A percentile compares a stretch with the other conserved stretches of the same genome.
These are phyloP conservation scores for Potamilus streckersoni DNA, from an alignment of 1,140 invertebrate species.

Conservation along the genomic window DNA sequence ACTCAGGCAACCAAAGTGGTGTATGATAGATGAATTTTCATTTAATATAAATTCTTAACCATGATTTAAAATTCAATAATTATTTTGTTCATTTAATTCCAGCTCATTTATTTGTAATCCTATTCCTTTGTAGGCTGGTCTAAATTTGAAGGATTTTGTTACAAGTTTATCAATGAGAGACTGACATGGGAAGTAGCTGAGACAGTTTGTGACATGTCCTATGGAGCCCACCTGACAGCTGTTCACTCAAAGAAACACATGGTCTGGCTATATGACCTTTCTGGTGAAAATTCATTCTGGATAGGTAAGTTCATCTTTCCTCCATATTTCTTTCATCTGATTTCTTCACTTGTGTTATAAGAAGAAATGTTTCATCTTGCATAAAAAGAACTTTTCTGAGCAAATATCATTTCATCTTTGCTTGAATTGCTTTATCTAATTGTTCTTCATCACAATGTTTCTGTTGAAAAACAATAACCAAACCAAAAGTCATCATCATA, in stretches of 20 bases:
- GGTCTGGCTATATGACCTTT: slow-evolving; percentile 45
- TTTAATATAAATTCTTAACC: background rate
- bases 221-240: slow-evolving; percentile 48
- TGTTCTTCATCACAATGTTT: background rate
- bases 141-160: slow-evolving; percentile 56
- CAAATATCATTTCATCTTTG: background rate
- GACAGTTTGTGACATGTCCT: slow-evolving; percentile 45
- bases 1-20: too few species aligned
- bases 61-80: background rate
- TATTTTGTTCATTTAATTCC: too few species aligned
- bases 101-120: too few species aligned
- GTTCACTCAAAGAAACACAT: slow-evolving; percentile 50
- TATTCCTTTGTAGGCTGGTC: slow-evolving; percentile 47
- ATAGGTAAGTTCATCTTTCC: slow-evolving; percentile 48
- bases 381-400: slow-evolving; percentile 3
- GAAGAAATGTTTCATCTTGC: slow-evolving; percentile 1
- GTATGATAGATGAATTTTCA: background rate
- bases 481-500: background rate
- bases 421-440: background rate
- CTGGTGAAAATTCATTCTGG: slow-evolving; percentile 58
- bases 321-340: background rate
- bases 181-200: slow-evolving; percentile 60
- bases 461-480: background rate
- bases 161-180: slow-evolving; percentile 52
- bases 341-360: slow-evolving; percentile 1